Evolutionary conservation across 2,888 invertebrate species (phyloP), one percentile per base, ranked within the genome.

Genomic region (Omphaloscelis lunosa): DNA sequence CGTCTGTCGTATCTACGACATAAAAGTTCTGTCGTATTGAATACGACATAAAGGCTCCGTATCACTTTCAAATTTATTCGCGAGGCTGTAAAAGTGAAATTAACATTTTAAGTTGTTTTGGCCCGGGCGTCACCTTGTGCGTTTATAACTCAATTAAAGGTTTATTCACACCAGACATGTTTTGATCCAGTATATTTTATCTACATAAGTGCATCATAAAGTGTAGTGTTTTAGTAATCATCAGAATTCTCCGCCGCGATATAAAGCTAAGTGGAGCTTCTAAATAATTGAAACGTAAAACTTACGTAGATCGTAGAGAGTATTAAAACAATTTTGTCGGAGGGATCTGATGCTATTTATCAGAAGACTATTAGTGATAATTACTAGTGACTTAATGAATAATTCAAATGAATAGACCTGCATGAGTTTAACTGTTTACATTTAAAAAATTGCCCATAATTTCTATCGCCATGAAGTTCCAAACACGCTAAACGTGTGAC

Each of bases 81-180:
- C 59, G 67, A 48, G 62, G 74, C 48, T 86, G 82, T 87, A 85
- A 84, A 84, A 84, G 39, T 20, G 63, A 79, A 75, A 86, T 86
- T 79, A 77, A 77, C 71, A 80, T 83, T 86, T 83, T 76, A 86
- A 70, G 77, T 78, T 78, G 75, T 88, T 86, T 72, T 80, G 73
- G 70, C 39, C 45, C 45, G 41, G 66, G 67, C 39, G 72, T 77
- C 68, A 69, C 78, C 78, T 79, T 73, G 75, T 62, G 83, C 62
- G 79, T 84, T 88, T 81, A 86, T 81, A 74, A 76, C 71, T 74
- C 67, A 74, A 79, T 77, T 86, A 86, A 67, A 71, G 72, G 76
- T 79, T 73, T 69, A 68, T 70, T 84, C 72, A 71, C 75, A 86
- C 69, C 58, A 75, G 15, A 45, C 77, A n/a, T 29, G 39, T 69